A percentile compares a stretch with the other conserved stretches of the same genome.
These are phyloP conservation scores for Catharus fuscescens DNA, from an alignment of 2,113 vertebrate genomes.

Conservation along the genomic window DNA sequence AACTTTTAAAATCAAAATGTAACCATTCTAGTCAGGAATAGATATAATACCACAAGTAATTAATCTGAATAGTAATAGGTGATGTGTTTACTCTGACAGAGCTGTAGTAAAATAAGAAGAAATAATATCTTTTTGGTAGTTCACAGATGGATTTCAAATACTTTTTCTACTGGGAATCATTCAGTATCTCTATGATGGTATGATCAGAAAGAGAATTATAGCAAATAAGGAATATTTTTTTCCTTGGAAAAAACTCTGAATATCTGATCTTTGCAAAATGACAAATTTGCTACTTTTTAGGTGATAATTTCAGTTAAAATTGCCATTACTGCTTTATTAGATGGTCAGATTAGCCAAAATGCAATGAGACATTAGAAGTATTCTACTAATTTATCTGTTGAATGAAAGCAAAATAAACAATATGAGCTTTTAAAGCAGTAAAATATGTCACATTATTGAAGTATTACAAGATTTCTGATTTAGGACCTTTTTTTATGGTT, in stretches of 20 bases:
- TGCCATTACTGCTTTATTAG: not conserved
- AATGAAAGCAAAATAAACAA: not conserved
- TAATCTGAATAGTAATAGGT: not conserved
- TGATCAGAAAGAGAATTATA: not conserved
- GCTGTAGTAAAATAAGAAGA: not conserved
- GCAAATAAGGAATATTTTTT: not conserved
- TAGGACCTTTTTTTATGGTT: not conserved
- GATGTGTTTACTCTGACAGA: not conserved
- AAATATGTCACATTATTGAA: not conserved
- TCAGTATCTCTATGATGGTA: not conserved
- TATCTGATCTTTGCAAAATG: slow-evolving; percentile 2
- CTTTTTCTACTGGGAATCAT: not conserved
- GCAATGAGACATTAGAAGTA: not conserved
- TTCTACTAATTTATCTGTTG: not conserved
- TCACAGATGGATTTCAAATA: not conserved
- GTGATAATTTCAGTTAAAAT: slow-evolving; percentile 24
- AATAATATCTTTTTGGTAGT: not conserved
- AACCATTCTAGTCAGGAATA: not conserved
- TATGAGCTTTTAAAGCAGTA: not conserved
- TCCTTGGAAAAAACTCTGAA: not conserved
- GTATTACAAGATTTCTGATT: not conserved
- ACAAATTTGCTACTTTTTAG: not conserved
- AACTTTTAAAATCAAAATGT: not conserved
- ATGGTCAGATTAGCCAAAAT: slow-evolving; percentile 7
- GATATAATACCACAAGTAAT: not conserved